A percentile compares a stretch with the other conserved stretches of the same genome.
Conservation (phyloP, 2,888 invertebrate genomes). For the Eilema griseolum region DNA sequence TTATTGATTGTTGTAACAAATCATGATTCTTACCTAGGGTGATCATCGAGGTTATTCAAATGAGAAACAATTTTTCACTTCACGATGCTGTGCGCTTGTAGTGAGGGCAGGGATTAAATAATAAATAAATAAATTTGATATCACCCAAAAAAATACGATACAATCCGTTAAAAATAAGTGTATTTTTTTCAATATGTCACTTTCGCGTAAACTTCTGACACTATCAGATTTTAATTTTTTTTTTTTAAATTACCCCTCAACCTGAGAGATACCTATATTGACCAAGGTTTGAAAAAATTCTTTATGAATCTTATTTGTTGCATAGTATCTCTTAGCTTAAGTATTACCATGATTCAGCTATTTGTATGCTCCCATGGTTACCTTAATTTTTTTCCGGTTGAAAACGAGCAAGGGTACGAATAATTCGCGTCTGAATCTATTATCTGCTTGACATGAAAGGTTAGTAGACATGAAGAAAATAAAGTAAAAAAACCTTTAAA, state of each 20-base stretch:
- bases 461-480: slow-evolving; percentile 3
- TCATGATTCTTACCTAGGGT: too few species aligned
- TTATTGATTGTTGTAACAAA: background rate
- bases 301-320: background rate
- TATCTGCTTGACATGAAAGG: background rate
- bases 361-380: slow-evolving; percentile 1
- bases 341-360: slow-evolving; percentile 4
- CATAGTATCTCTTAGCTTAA: background rate
- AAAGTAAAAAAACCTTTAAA: background rate
- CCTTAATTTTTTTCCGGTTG: slow-evolving; percentile 1
- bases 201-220: too few species aligned
- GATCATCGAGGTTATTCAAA: too few species aligned
- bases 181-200: too few species aligned
- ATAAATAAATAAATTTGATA: too few species aligned
- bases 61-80: too few species aligned
- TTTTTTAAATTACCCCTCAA: background rate
- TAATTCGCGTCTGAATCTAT: background rate
- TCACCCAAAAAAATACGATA: too few species aligned
- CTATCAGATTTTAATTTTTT: background rate
- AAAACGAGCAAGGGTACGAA: background rate
- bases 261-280: background rate
- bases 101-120: too few species aligned
- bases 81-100: too few species aligned
- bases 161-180: too few species aligned
- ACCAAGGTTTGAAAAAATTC: background rate